Evolutionary conservation across 2,797 vertebrate species (phyloP).

Genomic region (Sparidentex hasta): DNA sequence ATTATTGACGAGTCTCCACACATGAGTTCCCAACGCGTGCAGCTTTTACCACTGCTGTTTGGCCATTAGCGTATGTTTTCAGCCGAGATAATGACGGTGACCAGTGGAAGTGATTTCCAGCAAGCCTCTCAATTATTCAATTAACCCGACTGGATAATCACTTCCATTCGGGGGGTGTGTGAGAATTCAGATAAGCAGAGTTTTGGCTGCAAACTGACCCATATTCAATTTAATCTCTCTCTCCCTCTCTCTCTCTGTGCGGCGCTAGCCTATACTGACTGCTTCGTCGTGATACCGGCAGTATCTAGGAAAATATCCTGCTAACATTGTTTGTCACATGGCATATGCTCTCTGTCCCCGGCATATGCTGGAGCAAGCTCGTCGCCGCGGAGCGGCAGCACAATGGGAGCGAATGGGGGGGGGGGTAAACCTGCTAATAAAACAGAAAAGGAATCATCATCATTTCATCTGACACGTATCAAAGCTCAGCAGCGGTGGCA

Average conservation of each 20-base stretch:
- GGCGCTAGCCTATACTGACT: constrained; percentile 31
- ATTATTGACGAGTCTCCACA: constrained; percentile 63
- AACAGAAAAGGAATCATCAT: neutral
- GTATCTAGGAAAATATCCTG: constrained; percentile 50
- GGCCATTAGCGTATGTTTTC: constrained; percentile 61
- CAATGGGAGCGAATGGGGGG: neutral
- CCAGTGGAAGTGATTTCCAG: constrained; percentile 55
- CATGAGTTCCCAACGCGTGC: constrained; percentile 30
- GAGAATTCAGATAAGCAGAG: constrained; percentile 75
- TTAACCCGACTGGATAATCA: constrained; percentile 64
- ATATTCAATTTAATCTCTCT: constrained; percentile 71
- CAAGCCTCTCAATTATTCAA: constrained; percentile 67
- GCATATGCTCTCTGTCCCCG: constrained; percentile 27
- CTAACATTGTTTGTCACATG: constrained; percentile 52
- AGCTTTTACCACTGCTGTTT: constrained; percentile 31
- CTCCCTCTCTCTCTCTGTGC: constrained; percentile 29
- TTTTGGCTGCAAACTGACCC: constrained; percentile 76
- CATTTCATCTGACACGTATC: neutral
- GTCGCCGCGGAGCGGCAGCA: neutral
- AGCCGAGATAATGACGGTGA: constrained; percentile 49
- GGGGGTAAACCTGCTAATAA: constrained; percentile 1
- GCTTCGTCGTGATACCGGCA: constrained; percentile 43
- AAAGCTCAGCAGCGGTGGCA: constrained; percentile 13
- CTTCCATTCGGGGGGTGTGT: constrained; percentile 61
- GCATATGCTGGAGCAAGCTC: constrained; percentile 26